phyloP scores from a whole-genome alignment of 2,113 vertebrate species.

The Oryzias javanicus region DNA sequence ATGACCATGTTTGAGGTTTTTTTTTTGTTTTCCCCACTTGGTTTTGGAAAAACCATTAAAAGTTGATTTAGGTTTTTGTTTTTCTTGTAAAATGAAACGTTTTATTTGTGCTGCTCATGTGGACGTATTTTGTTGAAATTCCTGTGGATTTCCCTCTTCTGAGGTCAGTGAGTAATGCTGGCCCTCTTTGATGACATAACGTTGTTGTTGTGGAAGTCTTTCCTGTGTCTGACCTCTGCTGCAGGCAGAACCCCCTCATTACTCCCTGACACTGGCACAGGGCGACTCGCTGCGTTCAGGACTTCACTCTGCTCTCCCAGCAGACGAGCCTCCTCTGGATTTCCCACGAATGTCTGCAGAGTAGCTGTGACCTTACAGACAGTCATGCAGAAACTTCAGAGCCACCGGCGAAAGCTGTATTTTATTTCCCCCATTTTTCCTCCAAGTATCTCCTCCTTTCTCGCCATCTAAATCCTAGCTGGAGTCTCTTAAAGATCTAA shows the following conservation, averaged over 20 bases:
- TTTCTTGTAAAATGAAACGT: constrained; percentile 32
- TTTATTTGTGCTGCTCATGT: constrained; percentile 59
- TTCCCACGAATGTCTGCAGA: constrained; percentile 51
- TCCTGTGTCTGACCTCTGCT: constrained; percentile 68
- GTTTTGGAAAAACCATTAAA: constrained; percentile 19
- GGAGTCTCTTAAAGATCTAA: constrained; percentile 60
- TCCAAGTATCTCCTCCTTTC: constrained; percentile 21
- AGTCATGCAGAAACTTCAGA: constrained; percentile 21
- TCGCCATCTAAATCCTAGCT: constrained; percentile 45
- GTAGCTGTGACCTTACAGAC: constrained; percentile 40
- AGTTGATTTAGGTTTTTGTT: constrained; percentile 25
- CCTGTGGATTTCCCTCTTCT: constrained; percentile 55
- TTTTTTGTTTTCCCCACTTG: constrained; percentile 9
- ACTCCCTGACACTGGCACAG: constrained; percentile 61
- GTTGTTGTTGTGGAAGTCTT: constrained; percentile 63
- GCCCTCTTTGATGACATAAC: constrained; percentile 78
- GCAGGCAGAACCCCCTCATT: constrained; percentile 69
- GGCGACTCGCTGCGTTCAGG: constrained; percentile 51
- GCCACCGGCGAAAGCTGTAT: constrained; percentile 36
- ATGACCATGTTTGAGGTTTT: background rate
- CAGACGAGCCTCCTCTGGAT: constrained; percentile 41
- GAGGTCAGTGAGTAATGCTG: constrained; percentile 71
- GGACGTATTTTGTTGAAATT: constrained; percentile 65
- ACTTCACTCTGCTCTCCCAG: constrained; percentile 36
- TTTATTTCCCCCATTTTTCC: constrained; percentile 18